phyloP scores from a whole-genome alignment of 2,888 invertebrate species.

The Lepidocyrtinus sp. region DNA sequence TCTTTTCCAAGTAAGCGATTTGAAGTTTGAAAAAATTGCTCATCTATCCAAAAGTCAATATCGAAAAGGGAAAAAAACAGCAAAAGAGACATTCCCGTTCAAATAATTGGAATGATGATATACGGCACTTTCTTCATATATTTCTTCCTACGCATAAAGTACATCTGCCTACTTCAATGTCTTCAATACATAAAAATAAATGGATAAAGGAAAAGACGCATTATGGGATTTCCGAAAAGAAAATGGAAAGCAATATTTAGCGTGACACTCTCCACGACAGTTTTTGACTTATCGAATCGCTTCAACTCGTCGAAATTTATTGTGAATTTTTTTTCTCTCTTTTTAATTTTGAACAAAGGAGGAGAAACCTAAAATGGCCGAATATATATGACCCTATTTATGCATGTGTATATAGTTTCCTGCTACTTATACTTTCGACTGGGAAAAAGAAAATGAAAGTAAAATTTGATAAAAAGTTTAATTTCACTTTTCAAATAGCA shows the following conservation, averaged over 20 bases:
- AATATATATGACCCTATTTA: too few relatives aligned
- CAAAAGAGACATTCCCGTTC: conserved; percentile 24
- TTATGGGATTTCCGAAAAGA: background rate
- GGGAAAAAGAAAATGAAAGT: conserved; percentile 22
- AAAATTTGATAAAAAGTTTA: conserved; percentile 38
- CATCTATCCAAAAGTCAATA: conserved; percentile 32
- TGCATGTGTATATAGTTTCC: too few relatives aligned
- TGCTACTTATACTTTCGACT: background rate
- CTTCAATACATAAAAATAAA: too few relatives aligned
- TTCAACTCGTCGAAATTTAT: conserved; percentile 30
- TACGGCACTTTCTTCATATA: conserved; percentile 37
- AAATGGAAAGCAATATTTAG: conserved; percentile 15
- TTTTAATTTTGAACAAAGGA: background rate
- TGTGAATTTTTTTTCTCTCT: conserved; percentile 14
- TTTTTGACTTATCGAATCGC: conserved; percentile 47
- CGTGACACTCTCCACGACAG: conserved; percentile 19
- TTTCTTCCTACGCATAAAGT: conserved; percentile 17
- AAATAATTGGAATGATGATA: conserved; percentile 51
- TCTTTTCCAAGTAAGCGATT: background rate
- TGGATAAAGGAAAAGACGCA: background rate
- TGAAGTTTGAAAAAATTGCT: conserved; percentile 41
- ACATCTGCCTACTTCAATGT: conserved; percentile 7
- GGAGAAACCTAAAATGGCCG: too few relatives aligned
- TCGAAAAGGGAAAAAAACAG: conserved; percentile 22
- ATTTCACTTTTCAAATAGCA: background rate